These are phyloP conservation scores for Aphodius granarius DNA, from an alignment of 2,888 invertebrate genomes.

Conservation along the genomic window DNA sequence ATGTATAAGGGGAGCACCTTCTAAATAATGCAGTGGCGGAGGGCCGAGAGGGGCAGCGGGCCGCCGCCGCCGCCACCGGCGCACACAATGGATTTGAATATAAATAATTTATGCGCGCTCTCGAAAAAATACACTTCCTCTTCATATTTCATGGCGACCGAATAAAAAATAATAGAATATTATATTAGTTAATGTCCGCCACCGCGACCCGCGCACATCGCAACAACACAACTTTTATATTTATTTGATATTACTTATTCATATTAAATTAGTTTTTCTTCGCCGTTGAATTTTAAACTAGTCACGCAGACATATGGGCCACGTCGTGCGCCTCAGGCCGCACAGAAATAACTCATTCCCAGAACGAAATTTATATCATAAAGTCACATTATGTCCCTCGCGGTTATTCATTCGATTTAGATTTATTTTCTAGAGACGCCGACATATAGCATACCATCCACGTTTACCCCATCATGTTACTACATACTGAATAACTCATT, in stretches of 20 bases:
- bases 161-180: constrained; percentile 56
- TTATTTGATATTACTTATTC: constrained; percentile 55
- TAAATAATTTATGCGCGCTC: constrained; percentile 53
- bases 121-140: constrained; percentile 53
- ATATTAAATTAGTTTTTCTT: constrained; percentile 56
- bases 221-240: constrained; percentile 46
- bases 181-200: constrained; percentile 54
- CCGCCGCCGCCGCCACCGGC: constrained; percentile 5
- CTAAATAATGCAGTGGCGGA: constrained; percentile 44
- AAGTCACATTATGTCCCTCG: constrained; percentile 46
- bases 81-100: constrained; percentile 52
- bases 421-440: constrained; percentile 43
- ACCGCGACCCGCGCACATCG: constrained; percentile 35
- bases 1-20: constrained; percentile 41
- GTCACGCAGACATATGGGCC: constrained; percentile 50
- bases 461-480: neutral
- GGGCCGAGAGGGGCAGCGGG: constrained; percentile 30
- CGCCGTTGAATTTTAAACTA: constrained; percentile 52
- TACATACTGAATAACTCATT: no score
- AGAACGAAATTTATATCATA: constrained; percentile 47
- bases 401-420: constrained; percentile 42
- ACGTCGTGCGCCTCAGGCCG: neutral
- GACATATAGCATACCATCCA: neutral
- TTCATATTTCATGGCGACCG: constrained; percentile 47
- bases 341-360: constrained; percentile 44